A percentile compares a stretch with the other conserved stretches of the same genome.
phyloP scores from a whole-genome alignment of 1,140 invertebrate species.

The Micrasema minimum region DNA sequence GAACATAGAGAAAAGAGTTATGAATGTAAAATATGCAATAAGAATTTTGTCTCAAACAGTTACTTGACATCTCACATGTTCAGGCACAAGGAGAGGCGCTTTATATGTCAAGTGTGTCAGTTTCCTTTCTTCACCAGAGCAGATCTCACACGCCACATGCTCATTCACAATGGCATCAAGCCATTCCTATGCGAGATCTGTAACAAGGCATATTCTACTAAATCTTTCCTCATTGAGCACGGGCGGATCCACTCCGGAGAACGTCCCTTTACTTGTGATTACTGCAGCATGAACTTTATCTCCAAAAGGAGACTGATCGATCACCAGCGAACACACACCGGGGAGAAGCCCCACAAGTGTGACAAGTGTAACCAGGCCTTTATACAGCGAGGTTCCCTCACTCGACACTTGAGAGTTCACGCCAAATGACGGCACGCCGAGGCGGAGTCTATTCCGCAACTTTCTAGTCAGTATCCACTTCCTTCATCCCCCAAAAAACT shows the following conservation, averaged over 20 bases:
- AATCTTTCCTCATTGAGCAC: slow-evolving; percentile 69
- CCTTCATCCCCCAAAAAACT: slow-evolving; percentile 20
- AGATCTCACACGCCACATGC: slow-evolving; percentile 71
- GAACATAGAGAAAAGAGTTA: slow-evolving; percentile 58
- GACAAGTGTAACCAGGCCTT: slow-evolving; percentile 68
- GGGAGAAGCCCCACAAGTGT: slow-evolving; percentile 77
- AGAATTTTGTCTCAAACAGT: slow-evolving; percentile 62
- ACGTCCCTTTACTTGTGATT: slow-evolving; percentile 68
- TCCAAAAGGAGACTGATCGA: slow-evolving; percentile 60
- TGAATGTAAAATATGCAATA: slow-evolving; percentile 62
- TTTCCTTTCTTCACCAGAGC: slow-evolving; percentile 66
- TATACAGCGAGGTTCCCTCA: slow-evolving; percentile 68
- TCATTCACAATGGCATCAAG: slow-evolving; percentile 72
- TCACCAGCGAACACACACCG: slow-evolving; percentile 76
- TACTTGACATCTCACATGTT: slow-evolving; percentile 58
- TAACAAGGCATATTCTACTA: slow-evolving; percentile 63
- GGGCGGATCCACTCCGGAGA: slow-evolving; percentile 71
- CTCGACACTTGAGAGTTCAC: slow-evolving; percentile 65
- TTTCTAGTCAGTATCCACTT: slow-evolving; percentile 3
- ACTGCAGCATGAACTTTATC: slow-evolving; percentile 68
- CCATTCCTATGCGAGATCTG: slow-evolving; percentile 72
- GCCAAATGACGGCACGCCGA: slow-evolving; percentile 40
- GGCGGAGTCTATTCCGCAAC: not conserved
- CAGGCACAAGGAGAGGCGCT: slow-evolving; percentile 58
- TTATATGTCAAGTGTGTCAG: slow-evolving; percentile 60